Conservation (phyloP, 1,140 invertebrate genomes). For the Macrobrachium nipponense region DNA sequence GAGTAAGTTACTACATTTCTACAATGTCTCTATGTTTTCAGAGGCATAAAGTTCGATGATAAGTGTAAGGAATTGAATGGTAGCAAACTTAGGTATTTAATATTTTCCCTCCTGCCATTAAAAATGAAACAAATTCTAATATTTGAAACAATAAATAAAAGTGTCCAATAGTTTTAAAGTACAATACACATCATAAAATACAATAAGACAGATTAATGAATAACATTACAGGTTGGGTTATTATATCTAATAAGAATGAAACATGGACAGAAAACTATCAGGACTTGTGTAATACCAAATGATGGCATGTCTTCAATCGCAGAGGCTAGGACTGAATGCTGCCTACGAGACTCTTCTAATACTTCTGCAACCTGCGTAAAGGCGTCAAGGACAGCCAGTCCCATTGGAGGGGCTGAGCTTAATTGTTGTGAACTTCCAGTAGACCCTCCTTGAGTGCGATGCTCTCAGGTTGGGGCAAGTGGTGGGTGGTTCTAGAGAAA, state of each 20-base stretch:
- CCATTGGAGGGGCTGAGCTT: conserved; percentile 27
- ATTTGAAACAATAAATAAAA: too few species aligned
- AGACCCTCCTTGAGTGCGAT: conserved; percentile 66
- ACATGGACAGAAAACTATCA: neutral
- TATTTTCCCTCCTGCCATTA: neutral
- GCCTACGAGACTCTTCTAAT: conserved; percentile 71
- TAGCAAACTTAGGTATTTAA: neutral
- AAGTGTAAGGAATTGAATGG: too few species aligned
- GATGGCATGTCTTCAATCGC: conserved; percentile 71
- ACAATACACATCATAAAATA: too few species aligned
- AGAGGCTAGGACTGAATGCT: conserved; percentile 70
- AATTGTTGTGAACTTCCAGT: conserved; percentile 45
- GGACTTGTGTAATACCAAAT: conserved; percentile 64
- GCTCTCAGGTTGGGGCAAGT: conserved; percentile 71
- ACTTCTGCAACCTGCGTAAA: conserved; percentile 74
- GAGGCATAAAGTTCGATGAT: too few species aligned
- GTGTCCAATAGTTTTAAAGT: too few species aligned
- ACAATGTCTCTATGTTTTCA: too few species aligned
- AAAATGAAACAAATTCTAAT: too few species aligned
- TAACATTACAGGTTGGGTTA: too few species aligned
- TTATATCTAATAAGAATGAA: neutral
- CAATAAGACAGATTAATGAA: too few species aligned
- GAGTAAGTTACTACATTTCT: too few species aligned
- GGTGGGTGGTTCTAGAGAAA: conserved; percentile 71
- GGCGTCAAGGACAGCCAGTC: conserved; percentile 73